phyloP scores from a whole-genome alignment of 2,113 vertebrate species.

The Lophura nycthemera region DNA sequence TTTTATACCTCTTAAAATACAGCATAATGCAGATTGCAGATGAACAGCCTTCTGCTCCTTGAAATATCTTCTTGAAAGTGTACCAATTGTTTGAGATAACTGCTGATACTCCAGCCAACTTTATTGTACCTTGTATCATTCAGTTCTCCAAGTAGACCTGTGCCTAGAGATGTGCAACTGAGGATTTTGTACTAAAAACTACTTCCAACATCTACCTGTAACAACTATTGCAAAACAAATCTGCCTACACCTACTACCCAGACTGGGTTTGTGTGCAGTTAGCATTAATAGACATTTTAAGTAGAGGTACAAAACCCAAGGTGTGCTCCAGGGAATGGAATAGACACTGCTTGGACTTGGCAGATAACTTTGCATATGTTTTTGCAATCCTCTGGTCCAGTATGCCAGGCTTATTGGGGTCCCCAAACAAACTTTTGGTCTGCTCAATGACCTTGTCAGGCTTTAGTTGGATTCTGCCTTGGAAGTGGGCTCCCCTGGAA shows the following conservation, averaged over 20 bases:
- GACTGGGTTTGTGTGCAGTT: neutral
- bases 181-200: neutral
- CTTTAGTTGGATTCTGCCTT: neutral
- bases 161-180: neutral
- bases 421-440: neutral
- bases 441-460: neutral
- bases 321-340: neutral
- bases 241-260: neutral
- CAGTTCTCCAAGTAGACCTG: neutral
- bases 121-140: neutral
- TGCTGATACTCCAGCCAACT: neutral
- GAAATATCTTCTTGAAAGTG: neutral
- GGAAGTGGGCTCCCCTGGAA: neutral
- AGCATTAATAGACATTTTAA: neutral
- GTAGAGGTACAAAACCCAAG: neutral
- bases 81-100: neutral
- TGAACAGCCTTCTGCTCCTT: neutral
- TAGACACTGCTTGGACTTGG: neutral
- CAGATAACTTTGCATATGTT: fast-evolving
- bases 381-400: neutral
- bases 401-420: neutral
- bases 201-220: neutral
- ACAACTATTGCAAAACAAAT: neutral
- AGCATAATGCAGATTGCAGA: neutral
- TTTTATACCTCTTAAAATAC: neutral